Percentiles rank a stretch among this genome's conserved stretches.
These are phyloP conservation scores for Pogonomyrmex californicus DNA, from an alignment of 1,140 invertebrate genomes.

Conservation along the genomic window DNA sequence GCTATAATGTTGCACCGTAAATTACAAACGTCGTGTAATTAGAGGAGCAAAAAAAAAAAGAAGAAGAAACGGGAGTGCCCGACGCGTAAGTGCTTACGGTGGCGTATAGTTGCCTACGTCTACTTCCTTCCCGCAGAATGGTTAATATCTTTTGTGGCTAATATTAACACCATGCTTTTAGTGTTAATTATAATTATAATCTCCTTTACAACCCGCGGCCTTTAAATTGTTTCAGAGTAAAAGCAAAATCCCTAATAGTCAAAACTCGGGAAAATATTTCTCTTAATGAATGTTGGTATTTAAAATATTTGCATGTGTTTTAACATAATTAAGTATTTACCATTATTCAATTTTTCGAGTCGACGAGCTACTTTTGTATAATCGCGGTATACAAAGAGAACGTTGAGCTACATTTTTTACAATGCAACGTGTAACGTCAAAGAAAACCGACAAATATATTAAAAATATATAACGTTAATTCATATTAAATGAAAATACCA, in stretches of 20 bases:
- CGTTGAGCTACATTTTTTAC: neutral
- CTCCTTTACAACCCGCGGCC: neutral
- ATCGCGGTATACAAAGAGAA: neutral
- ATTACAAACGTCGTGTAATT: conserved; percentile 34
- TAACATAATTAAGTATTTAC: neutral
- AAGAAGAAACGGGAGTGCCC: neutral
- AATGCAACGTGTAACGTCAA: neutral
- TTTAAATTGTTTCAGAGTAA: neutral
- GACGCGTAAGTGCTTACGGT: neutral
- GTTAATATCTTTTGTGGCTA: conserved; percentile 23
- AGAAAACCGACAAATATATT: conserved; percentile 13
- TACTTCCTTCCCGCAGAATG: neutral
- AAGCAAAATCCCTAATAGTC: neutral
- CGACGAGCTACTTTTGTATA: neutral
- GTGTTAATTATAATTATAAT: conserved; percentile 44
- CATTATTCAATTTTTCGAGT: neutral
- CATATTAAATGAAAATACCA: neutral
- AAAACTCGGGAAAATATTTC: neutral
- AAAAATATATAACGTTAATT: neutral
- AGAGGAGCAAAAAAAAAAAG: conserved; percentile 1
- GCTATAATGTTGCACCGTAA: neutral
- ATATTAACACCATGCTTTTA: conserved; percentile 45
- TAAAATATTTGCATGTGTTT: neutral
- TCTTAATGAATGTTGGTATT: neutral
- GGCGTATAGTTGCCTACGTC: neutral